These are phyloP conservation scores for Bombus consobrinus DNA, from an alignment of 1,140 invertebrate species.

Conservation along the genomic window DNA sequence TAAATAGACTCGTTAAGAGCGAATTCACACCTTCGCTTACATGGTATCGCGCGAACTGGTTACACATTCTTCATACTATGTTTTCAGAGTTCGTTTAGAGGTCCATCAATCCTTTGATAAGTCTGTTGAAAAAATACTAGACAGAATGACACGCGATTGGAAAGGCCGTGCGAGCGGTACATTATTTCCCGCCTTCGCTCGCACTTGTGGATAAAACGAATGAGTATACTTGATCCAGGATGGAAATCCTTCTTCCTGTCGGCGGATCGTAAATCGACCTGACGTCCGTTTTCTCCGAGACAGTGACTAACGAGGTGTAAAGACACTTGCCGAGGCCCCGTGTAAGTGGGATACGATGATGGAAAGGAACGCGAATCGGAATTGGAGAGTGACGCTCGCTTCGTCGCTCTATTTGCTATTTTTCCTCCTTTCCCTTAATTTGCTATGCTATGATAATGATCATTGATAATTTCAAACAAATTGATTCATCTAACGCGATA, in stretches of 20 bases:
- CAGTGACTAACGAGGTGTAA: slow-evolving; percentile 65
- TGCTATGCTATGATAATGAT: not conserved
- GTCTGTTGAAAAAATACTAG: not conserved
- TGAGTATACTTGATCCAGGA: slow-evolving; percentile 41
- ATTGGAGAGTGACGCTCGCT: slow-evolving; percentile 24
- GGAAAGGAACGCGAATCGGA: slow-evolving; percentile 28
- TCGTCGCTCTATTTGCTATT: slow-evolving; percentile 2
- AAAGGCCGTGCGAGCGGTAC: slow-evolving; percentile 19
- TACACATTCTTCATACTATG: no score
- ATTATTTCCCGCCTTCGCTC: slow-evolving; percentile 32
- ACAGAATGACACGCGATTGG: slow-evolving; percentile 36
- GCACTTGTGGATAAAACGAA: slow-evolving; percentile 43
- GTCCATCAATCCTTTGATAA: slow-evolving; percentile 33
- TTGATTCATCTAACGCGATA: not conserved
- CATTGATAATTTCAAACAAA: not conserved
- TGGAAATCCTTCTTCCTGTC: slow-evolving; percentile 68
- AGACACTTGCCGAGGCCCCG: slow-evolving; percentile 37
- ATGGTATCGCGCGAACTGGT: not conserved
- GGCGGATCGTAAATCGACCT: slow-evolving; percentile 65
- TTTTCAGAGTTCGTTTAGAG: slow-evolving; percentile 10
- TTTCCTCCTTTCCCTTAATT: not conserved
- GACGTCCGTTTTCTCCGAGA: slow-evolving; percentile 60
- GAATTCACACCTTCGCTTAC: not conserved
- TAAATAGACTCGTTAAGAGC: not conserved
- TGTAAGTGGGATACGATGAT: slow-evolving; percentile 13